These are phyloP conservation scores for Brenthis hecate DNA, from an alignment of 2,888 invertebrate species.

Conservation along the genomic window DNA sequence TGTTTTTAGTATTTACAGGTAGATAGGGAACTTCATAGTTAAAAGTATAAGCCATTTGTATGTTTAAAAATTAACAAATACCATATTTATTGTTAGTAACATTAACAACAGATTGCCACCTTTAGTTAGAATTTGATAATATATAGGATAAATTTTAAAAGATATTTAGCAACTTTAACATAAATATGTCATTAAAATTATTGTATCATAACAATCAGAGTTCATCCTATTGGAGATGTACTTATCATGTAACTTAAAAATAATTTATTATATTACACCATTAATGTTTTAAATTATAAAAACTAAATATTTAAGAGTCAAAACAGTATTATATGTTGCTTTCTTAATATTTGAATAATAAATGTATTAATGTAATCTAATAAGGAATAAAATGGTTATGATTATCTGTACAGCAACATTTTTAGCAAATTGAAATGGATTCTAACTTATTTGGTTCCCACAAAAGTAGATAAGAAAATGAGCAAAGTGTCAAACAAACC, in stretches of 20 bases:
- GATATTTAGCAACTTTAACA: not conserved
- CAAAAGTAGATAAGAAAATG: not conserved
- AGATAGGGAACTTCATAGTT: too few relatives aligned
- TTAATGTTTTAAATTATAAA: too few relatives aligned
- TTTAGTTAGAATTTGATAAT: slow-evolving; percentile 1
- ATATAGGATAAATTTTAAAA: not conserved
- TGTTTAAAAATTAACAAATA: too few relatives aligned
- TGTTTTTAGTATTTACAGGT: too few relatives aligned
- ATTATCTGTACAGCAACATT: too few relatives aligned
- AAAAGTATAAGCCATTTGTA: too few relatives aligned
- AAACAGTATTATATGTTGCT: too few relatives aligned
- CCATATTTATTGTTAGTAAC: not conserved
- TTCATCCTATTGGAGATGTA: not conserved
- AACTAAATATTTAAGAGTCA: too few relatives aligned
- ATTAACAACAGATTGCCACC: not conserved
- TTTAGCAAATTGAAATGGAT: too few relatives aligned
- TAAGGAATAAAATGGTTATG: too few relatives aligned
- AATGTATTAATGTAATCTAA: too few relatives aligned
- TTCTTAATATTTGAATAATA: too few relatives aligned
- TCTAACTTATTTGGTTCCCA: not conserved
- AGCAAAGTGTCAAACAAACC: slow-evolving; percentile 83
- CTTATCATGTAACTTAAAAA: not conserved
- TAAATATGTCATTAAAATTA: slow-evolving; percentile 3
- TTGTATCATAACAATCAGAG: not conserved
- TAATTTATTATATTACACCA: not conserved